Evolutionary conservation across 2,113 vertebrate species (phyloP), one percentile per base, ranked within the genome.

Genomic region (Urocynchramus pylzowi): DNA sequence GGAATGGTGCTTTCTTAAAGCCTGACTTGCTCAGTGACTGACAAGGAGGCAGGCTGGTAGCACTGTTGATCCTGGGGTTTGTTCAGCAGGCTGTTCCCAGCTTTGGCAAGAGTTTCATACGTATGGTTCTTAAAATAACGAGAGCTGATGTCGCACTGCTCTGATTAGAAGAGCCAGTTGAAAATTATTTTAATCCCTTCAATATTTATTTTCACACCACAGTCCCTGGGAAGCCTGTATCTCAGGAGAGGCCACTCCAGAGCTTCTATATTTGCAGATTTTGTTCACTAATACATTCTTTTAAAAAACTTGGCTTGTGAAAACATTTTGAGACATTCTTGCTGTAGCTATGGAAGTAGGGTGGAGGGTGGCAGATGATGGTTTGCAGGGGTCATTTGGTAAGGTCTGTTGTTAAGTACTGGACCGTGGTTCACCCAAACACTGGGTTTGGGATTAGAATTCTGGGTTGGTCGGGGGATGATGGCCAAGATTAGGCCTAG

Each of bases 161-260:
- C 44, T 92, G 52, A 75, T 89, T 49, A 78, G 64, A 67, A 67
- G 70, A 88, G 68, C 56, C 60, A 41, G 68, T 47, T 84, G 69
- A 86, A 74, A 13, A 19, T 93, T 86, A 64, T 82, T 94, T 88
- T 88, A 80, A 92, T 94, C 54, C 49, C n/a, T 86, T 90, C 64
- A 60, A 6, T 78, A 35, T 87, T 90, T 90, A 53, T 93, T 95
- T 93, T 94, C 73, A 89, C 28, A 42, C 41, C 31, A 23, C 9
- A 2, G 26, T 49, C 68, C 60, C 60, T 87, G 53, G 83, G 69
- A 79, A 94, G 47, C 28, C 44, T 5, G 0, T 65, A 6, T 60
- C 44, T 70, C 16, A 10, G 59, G 67, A 67, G 60, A 84, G 26
- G 50, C 28, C 24, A 8, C 23, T 76, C 92, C 59, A 53, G 56